Conservation (phyloP, 2,888 invertebrate genomes). For the Neoascia interrupta region DNA sequence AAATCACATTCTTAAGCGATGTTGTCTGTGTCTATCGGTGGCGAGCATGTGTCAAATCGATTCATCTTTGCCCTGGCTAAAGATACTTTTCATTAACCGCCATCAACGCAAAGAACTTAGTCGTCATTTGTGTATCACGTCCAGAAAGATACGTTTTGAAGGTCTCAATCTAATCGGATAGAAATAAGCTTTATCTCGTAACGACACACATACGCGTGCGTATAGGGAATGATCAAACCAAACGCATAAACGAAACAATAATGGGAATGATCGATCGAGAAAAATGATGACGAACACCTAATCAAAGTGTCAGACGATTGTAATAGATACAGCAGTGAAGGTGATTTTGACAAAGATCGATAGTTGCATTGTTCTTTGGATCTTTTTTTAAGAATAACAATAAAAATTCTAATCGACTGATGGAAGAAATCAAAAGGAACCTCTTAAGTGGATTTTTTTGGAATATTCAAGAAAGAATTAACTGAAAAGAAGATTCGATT, state of each 20-base stretch:
- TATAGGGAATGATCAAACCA: background rate
- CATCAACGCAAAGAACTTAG: slow-evolving; percentile 58
- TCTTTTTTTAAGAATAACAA: slow-evolving; percentile 38
- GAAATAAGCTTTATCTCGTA: slow-evolving; percentile 38
- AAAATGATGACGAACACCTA: slow-evolving; percentile 67
- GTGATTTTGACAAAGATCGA: slow-evolving; percentile 62
- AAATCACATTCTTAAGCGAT: slow-evolving; percentile 47
- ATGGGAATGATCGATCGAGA: slow-evolving; percentile 64
- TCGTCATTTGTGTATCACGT: slow-evolving; percentile 5
- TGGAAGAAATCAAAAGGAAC: slow-evolving; percentile 9
- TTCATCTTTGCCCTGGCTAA: slow-evolving; percentile 61
- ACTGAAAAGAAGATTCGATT: slow-evolving; percentile 35
- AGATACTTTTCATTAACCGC: slow-evolving; percentile 59
- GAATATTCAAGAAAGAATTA: slow-evolving; percentile 1
- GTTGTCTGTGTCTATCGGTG: slow-evolving; percentile 35
- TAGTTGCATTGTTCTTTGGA: slow-evolving; percentile 53
- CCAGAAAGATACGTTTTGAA: slow-evolving; percentile 19
- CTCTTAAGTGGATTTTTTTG: slow-evolving; percentile 40
- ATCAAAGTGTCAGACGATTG: slow-evolving; percentile 65
- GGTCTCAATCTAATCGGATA: slow-evolving; percentile 40
- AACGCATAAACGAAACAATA: slow-evolving; percentile 22
- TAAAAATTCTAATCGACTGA: slow-evolving; percentile 61
- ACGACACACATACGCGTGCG: background rate
- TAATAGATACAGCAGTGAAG: slow-evolving; percentile 55
- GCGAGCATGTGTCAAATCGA: slow-evolving; percentile 65